Evolutionary conservation across 1,140 invertebrate species (phyloP), one percentile per base, ranked within the genome.

Genomic region (Monochamus saltuarius): DNA sequence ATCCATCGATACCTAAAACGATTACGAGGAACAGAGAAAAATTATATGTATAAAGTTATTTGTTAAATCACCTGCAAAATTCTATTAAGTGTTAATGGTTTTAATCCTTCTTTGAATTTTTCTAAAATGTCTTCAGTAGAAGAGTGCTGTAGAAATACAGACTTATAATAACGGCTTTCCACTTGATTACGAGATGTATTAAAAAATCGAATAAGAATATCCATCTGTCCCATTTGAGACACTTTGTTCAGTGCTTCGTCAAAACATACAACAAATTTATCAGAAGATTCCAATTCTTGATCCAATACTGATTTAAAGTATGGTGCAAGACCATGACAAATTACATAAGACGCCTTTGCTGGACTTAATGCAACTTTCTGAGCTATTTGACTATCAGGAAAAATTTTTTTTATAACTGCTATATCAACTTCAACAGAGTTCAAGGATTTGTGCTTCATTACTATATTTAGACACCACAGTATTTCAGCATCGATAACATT

Each of bases 191-290:
- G 29, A 36, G 34, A n/a, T 51, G 13, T n/a, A 19, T 51, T 16
- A 29, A 29, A 51, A 29, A 51, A 51, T 16, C 49, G 1, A 9
- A 51, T 10, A 34, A 51, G 19, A 10, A 51, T 13, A 36, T 51
- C 49, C 49, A 51, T 51, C 37, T 51, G 49, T n/a, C 49, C 49
- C 9, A 13, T 16, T 16, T 51, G 49, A 11, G 19, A 29, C 1
- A 51, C 49, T 29, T 51, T 29, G 22, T 29, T 51, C 9, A 51
- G 16, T 9, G 19, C 34, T 35, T 51, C 49, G 11, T 51, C 49
- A 34, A 51, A 51, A 36, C 49, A 51, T 8, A 51, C 49, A 11
- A 51, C 49, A 51, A 22, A 51, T 34, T 34, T 19, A 36, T 51
- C n/a, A 35, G n/a, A 29, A 13, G 19, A n/a, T 29, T 51, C 8